phyloP scores from a whole-genome alignment of 2,888 invertebrate genomes.

The Dryobotodes eremita region DNA sequence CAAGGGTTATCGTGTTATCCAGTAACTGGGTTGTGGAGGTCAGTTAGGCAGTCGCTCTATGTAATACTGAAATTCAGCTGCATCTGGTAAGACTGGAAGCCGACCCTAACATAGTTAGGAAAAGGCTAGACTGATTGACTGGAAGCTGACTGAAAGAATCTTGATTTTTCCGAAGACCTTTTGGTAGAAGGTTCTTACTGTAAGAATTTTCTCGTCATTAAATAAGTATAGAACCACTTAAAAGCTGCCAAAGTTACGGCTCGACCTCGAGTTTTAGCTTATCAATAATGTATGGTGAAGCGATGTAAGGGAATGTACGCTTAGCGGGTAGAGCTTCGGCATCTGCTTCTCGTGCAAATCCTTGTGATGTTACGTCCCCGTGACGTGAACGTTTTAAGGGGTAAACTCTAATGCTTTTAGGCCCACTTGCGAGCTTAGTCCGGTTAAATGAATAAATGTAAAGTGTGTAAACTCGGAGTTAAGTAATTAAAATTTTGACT shows the following conservation, averaged over 20 bases:
- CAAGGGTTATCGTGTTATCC: background rate
- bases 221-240: background rate
- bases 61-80: no score
- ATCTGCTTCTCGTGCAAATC: background rate
- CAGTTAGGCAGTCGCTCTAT: background rate
- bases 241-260: background rate
- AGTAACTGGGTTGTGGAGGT: background rate
- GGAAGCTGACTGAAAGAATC: background rate
- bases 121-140: background rate
- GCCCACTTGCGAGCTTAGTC: no score
- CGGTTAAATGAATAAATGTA: no score
- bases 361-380: background rate
- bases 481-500: no score
- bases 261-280: background rate
- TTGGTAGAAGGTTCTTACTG: background rate
- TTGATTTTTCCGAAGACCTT: background rate
- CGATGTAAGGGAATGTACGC: no score
- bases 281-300: background rate
- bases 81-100: no score
- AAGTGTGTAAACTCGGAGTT: no score
- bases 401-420: background rate
- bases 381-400: background rate
- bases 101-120: no score
- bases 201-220: background rate
- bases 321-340: background rate